Evolutionary conservation across 2,888 invertebrate species (phyloP), one percentile per base, ranked within the genome.

Genomic region (Globia sparganii): DNA sequence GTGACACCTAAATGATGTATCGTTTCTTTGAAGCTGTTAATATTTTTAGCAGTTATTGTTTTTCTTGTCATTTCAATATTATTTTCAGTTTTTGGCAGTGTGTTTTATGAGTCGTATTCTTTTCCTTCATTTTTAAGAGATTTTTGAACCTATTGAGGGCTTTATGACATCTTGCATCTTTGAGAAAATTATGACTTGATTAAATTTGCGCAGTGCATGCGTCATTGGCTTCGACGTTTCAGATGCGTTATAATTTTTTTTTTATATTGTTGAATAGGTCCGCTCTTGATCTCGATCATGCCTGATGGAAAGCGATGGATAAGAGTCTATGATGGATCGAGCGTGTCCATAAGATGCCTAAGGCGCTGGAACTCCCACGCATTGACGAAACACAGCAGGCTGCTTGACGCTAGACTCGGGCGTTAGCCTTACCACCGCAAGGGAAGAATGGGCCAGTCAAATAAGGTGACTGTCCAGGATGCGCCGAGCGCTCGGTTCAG

Each of bases 31-130:
- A 86, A 84, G 78, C 69, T 78, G 77, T 75, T 76, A 67, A 77
- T 87, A 83, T 86, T 88, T 87, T 84, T 80, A 81, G 84, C 80
- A 65, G 70, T 77, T 86, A 87, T 85, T 87, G 83, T 88, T 76
- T 77, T 71, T 84, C 83, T 28, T 82, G 85, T 83, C 75, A 71
- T 67, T 77, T 72, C 11, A 68, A 69, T 72, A 66, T 72, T 68
- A 82, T 83, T 83, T 64, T 65, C 73, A 80, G 70, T 68, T 76
- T 78, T 82, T 85, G 86, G 83, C 82, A 85, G 46, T 1, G 53
- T 67, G 18, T 66, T 75, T 85, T 81, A 77, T 74, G 73, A 37
- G 59, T 77, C 25, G 62, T 67, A 59, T 72, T 31, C 59, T 84
- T 82, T 70, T 71, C 46, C 43, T 82, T 78, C 8, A 66, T 77